A percentile compares a stretch with the other conserved stretches of the same genome.
phyloP scores from a whole-genome alignment of 2,113 vertebrate genomes.

The Tonatia bakeri region DNA sequence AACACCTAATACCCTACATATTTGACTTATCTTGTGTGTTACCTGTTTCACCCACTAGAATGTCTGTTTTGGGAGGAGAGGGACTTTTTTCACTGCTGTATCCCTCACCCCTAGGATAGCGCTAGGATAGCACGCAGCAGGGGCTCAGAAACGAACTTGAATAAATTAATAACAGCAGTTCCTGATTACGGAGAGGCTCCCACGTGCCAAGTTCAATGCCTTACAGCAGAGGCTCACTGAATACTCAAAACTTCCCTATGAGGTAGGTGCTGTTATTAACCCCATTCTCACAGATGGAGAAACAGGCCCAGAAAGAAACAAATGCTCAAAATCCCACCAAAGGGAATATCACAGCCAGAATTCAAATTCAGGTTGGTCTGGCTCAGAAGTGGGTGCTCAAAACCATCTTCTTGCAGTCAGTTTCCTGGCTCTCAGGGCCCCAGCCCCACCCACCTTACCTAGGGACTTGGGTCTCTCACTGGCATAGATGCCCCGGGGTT shows the following conservation, averaged over 20 bases:
- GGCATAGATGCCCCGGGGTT: constrained; percentile 77
- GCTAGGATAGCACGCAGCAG: neutral
- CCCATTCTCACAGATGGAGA: neutral
- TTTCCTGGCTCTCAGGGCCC: neutral
- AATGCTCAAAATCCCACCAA: neutral
- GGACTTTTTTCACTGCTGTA: neutral
- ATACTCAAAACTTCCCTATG: neutral
- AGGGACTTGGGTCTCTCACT: constrained; percentile 88
- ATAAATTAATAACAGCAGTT: neutral
- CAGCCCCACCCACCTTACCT: constrained; percentile 80
- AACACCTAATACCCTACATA: neutral
- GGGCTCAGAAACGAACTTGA: neutral
- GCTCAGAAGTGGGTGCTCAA: neutral
- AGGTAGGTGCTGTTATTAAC: neutral
- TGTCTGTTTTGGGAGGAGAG: neutral
- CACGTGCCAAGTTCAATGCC: neutral
- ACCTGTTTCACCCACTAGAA: neutral
- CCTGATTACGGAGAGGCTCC: neutral
- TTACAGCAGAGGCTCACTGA: neutral
- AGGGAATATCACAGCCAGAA: neutral
- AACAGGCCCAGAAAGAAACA: neutral
- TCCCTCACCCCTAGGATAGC: neutral
- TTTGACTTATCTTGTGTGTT: neutral
- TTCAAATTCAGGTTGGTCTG: neutral
- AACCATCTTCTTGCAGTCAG: neutral